Evolutionary conservation across 2,888 invertebrate species (phyloP), one percentile per base, ranked within the genome.

Genomic region (Drosophila kuntzei): DNA sequence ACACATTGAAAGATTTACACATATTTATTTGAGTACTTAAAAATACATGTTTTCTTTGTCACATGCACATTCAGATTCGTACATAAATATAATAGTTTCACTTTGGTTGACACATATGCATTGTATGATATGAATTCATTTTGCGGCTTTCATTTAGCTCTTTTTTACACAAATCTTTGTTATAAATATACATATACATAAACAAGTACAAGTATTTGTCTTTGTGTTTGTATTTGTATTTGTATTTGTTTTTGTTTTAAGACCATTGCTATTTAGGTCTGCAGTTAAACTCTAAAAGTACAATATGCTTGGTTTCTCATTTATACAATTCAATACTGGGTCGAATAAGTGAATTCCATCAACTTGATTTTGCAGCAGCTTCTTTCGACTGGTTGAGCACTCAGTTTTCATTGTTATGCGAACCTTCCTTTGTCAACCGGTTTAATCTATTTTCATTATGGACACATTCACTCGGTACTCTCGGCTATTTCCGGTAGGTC

Each of bases 401-500:
- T 54, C 69, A 63, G 66, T 68, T 76, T 22, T 47, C 74, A 75
- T 83, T 72, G 70, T 76, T 84, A 62, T 57, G 49, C 54, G 53
- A 54, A 36, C 50, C 47, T 39, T 39, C n/a, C 22, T 20, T 67
- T 68, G 67, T 69, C 74, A 66, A 69, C 79, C 51, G 74, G 69
- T 63, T 83, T 84, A 69, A 84, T 83, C 81, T 76, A 76, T 87
- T 84, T 80, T 78, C 84, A 83, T 84, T 87, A 84, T 73, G 64
- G 71, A 69, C 68, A 66, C 68, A 74, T 66, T 66, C 69, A 54
- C 60, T 64, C 62, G 50, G 67, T 64, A 62, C 62, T 44, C 49
- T 59, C 62, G 71, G 60, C 72, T 75, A 68, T 77, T 65, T 74
- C 72, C 69, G 69, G 58, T 41, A 47, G 77, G 61, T 37, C 64